These are phyloP conservation scores for Agrotis puta DNA, from an alignment of 2,888 invertebrate genomes.

Conservation along the genomic window DNA sequence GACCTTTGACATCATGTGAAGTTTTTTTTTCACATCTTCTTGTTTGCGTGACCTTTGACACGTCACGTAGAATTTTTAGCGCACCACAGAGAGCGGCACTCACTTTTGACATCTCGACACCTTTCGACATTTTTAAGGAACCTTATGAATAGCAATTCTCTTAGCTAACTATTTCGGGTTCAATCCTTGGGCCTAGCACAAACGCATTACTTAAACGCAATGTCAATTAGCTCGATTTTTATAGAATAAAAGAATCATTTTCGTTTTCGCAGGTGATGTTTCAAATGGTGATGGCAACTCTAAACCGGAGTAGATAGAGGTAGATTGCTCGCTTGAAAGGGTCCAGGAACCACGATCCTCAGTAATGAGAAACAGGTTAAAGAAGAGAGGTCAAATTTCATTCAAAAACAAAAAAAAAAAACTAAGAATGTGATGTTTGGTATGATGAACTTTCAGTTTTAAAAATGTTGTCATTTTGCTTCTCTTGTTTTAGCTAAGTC, in stretches of 20 bases:
- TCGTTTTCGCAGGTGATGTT: not conserved
- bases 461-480: not conserved
- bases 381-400: too few species aligned
- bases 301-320: too few species aligned
- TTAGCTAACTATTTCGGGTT: not conserved
- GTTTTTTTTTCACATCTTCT: slow-evolving; percentile 3
- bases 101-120: slow-evolving; percentile 24
- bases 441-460: too few species aligned
- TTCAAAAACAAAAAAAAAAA: too few species aligned
- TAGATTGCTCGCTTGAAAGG: too few species aligned
- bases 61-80: slow-evolving; percentile 41
- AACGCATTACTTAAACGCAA: not conserved
- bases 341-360: too few species aligned
- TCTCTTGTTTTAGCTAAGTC: not conserved
- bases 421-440: too few species aligned
- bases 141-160: slow-evolving; percentile 22
- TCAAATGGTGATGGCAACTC: too few species aligned
- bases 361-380: too few species aligned
- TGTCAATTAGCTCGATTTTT: not conserved
- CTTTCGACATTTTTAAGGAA: slow-evolving; percentile 25
- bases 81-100: slow-evolving; percentile 6
- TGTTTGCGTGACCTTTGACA: slow-evolving; percentile 14
- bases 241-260: not conserved
- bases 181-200: not conserved
- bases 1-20: slow-evolving; percentile 5